Base-by-base conservation (phyloP, 2,797 vertebrate species). In the Gypaetus barbatus region DNA sequence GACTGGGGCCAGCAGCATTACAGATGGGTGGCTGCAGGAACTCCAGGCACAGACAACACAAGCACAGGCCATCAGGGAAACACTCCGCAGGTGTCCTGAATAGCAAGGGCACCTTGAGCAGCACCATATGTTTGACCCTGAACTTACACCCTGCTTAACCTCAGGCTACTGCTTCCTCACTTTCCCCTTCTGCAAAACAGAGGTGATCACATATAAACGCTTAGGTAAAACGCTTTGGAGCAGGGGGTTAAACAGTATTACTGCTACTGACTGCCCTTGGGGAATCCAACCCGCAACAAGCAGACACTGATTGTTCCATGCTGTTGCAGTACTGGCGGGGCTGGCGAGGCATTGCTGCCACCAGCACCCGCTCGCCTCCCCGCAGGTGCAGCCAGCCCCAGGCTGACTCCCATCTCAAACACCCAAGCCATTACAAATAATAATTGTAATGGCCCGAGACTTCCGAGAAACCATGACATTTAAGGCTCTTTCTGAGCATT, bases 11-110 rank as follows among this genome's bases (percentile, higher is more conserved):
- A 64, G 79, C 64, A 91, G 74, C 22, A 37, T 16, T 46, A n/a
- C 68, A 54, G 33, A 4, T 9, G 21, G 25, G 66, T n/a, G n/a
- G n/a, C 66, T 65, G 19, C 35, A 78, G 76, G 41, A 87, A 9
- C 75, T 74, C 43, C 68, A 52, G 37, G 16, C 30, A 37, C 0
- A 0, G 1, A 7, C 6, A 7, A 41, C 11, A 14, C 39, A 51
- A 70, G 57, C 49, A 27, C 23, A 81, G 77, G 8, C 9, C 39
- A 46, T 1, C 14, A 69, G 39, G 30, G 16, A 74, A 61, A 56
- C 0, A 0, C 14, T 57, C 37, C 5, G 0, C 33, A 25, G 41
- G 10, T 11, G 11, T 28, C 68, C 74, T 24, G 16, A 61, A 21
- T 37, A 49, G 28, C 1, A 3, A 76, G 23, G 57, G 30, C 44